A percentile compares a stretch with the other conserved stretches of the same genome.
These are phyloP conservation scores for Podotricha telesiphe DNA, from an alignment of 2,888 invertebrate genomes.

Conservation along the genomic window DNA sequence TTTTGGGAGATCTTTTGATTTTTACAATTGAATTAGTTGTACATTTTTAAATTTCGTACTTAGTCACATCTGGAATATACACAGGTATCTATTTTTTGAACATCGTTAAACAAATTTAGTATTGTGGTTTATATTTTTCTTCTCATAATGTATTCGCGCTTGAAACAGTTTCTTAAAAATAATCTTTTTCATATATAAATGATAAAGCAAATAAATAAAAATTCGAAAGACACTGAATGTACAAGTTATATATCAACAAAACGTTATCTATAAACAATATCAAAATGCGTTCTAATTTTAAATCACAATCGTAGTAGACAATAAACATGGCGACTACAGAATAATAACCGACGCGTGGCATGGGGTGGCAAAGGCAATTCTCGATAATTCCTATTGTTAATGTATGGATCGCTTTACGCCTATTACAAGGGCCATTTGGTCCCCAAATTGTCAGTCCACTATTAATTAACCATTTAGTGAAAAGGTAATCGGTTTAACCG, in stretches of 20 bases:
- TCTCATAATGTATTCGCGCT: no score
- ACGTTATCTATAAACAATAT: conserved; percentile 33
- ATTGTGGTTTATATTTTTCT: neutral
- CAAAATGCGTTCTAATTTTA: conserved; percentile 43
- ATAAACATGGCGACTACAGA: conserved; percentile 65
- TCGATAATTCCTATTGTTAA: conserved; percentile 75
- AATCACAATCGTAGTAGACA: conserved; percentile 59
- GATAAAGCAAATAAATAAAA: neutral
- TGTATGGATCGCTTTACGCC: conserved; percentile 62
- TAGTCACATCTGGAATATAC: neutral
- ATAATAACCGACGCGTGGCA: conserved; percentile 73
- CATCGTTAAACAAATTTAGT: neutral
- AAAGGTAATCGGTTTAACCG: conserved; percentile 59
- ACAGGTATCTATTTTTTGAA: neutral
- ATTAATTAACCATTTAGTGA: conserved; percentile 67
- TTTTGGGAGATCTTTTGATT: conserved; percentile 43
- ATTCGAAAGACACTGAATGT: neutral
- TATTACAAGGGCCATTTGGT: conserved; percentile 68
- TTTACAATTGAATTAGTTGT: conserved; percentile 40
- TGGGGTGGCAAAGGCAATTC: conserved; percentile 57
- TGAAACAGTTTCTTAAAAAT: no score
- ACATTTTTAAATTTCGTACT: conserved; percentile 5
- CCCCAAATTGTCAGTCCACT: conserved; percentile 67
- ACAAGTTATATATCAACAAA: conserved; percentile 17
- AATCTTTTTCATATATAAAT: neutral